A percentile compares a stretch with the other conserved stretches of the same genome.
Conservation (phyloP, 2,113 vertebrate species). For the Charadrius vociferus region DNA sequence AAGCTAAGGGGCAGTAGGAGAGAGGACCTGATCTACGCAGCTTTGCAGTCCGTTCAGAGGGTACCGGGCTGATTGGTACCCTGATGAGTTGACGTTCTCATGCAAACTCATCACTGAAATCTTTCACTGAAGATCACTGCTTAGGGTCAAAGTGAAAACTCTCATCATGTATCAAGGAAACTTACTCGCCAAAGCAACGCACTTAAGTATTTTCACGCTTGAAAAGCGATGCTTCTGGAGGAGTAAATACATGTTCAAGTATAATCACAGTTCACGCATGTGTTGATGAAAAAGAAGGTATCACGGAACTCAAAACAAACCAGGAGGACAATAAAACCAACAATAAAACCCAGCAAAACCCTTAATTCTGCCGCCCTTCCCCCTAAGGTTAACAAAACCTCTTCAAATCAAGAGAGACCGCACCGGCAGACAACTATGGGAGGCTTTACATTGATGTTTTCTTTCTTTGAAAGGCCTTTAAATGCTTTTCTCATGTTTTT, state of each 20-base stretch:
- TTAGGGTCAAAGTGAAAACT: background rate
- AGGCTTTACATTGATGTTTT: conserved; percentile 38
- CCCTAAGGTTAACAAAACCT: background rate
- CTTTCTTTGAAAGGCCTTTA: conserved; percentile 47
- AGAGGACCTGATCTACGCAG: background rate
- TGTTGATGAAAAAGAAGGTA: conserved; percentile 12
- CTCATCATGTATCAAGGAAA: background rate
- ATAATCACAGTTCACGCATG: background rate
- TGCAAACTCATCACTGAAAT: background rate
- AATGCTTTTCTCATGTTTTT: conserved; percentile 45
- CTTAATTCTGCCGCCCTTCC: background rate
- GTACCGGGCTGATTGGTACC: background rate
- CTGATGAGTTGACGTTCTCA: rapidly evolving
- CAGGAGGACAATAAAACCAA: background rate
- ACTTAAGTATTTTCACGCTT: background rate
- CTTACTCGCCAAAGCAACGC: background rate
- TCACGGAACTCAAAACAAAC: background rate
- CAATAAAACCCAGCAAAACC: background rate
- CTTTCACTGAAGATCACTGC: background rate
- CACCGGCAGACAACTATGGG: background rate
- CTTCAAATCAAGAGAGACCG: background rate
- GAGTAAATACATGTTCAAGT: background rate
- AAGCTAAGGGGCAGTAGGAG: background rate
- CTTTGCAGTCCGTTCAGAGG: background rate
- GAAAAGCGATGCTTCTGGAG: background rate